Evolutionary conservation across 2,888 invertebrate genomes (phyloP), one percentile per base, ranked within the genome.

Genomic region (Sylvicola cinctus): DNA sequence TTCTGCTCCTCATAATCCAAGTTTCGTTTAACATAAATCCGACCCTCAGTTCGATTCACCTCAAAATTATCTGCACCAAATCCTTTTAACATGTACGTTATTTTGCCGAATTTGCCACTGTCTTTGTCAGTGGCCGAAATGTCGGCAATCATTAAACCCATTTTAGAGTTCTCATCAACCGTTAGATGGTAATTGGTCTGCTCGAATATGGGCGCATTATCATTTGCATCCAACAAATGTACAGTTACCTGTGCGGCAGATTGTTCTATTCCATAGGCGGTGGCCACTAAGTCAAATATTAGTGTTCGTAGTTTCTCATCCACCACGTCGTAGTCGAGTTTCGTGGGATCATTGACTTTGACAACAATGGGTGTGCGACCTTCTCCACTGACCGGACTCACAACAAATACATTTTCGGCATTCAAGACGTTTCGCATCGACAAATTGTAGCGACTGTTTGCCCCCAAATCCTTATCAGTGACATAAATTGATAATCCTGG

Each of bases 1-100:
- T 74, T 76, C 43, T 81, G 79, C 10, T 66, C 67, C 49, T 88
- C 87, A 47, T 79, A 79, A 49, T 88, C 83, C 31, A 87, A 54
- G 5, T 55, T 46, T 40, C 66, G 66, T 0, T 63, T 63, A 1
- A 83, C 68, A 38, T 62, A 73, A 7, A 85, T 51, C 5, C 73
- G 73, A 0, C 85, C 85, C 8, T 61, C 65, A 28, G 52, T 58
- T 2, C 62, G 58, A 46, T 83, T 69, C 1, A 80, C 76, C 25
- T 60, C 63, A 47, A 85, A 85, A 45, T 73, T 69, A 42, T 79
- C 75, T 0, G 78, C 72, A 0, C 81, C 81, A 46, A 81, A 78
- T 7, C 87, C 85, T 37, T 75, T 70, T 0, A 87, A 50, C 1
- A 67, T 62, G 48, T 85, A 87, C 11, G 66, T 69, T 1, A 87